Evolutionary conservation across 2,888 invertebrate genomes (phyloP), one percentile per base, ranked within the genome.

Genomic region (Boloria selene): DNA sequence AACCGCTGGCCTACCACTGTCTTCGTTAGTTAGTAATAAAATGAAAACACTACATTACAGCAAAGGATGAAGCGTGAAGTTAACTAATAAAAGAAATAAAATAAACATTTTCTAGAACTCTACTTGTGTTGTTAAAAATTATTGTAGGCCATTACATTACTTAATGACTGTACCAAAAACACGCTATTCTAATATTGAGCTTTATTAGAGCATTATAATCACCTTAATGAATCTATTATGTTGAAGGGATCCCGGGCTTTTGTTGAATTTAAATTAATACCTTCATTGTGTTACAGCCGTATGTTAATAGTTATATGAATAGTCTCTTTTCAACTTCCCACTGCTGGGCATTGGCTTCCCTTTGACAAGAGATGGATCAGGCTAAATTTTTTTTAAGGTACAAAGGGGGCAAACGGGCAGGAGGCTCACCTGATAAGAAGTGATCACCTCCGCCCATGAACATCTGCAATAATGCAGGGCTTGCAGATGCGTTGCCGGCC

Each of bases 181-280:
- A 70, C 63, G 67, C 70, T 42, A 70, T 68, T 67, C 61, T 52
- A 64, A 70, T 70, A 70, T 69, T 62, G 54, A 61, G 67, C 56
- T 71, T 63, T 65, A 67, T 71, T 70, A 71, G 55, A 55, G 65
- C 55, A 62, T 61, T 65, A 58, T 67, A 62, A 54, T 62, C 53
- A 47, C 44, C 56, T 61, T 71, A 69, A 71, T 69, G 65, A 70
- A 51, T 59, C 69, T 65, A 65, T 69, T 67, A 65, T 64, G 51
- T 38, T 59, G 56, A 67, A 65, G 58, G 62, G 63, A 31, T 61
- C 52, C 54, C 31, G 31, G 13, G 56, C 61, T 47, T 64, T 67
- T 71, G 67, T 69, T 69, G 47, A 47, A 59, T 50, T 61, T 55
- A 51, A 56, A 60, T 55, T 61, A 55, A 62, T 64, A 50, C 17